Evolutionary conservation across 2,797 vertebrate genomes (phyloP), one percentile per base, ranked within the genome.

Genomic region (Squalus acanthias): DNA sequence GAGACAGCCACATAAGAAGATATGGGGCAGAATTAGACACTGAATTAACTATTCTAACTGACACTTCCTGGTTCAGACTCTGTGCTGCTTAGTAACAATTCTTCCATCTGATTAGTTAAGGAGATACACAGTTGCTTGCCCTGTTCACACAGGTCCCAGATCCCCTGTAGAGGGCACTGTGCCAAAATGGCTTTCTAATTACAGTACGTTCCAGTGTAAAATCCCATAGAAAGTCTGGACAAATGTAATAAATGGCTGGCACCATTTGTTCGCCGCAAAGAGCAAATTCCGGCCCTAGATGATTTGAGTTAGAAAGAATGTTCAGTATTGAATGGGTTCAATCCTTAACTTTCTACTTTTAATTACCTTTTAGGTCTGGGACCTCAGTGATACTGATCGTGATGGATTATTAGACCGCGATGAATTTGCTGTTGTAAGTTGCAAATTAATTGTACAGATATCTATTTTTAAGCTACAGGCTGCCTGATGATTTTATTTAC

Each of bases 361-460:
- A 39, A 74, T 95, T 65, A 96, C 87, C 96, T 97, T 97, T 85
- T 96, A 99, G 99, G 99, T 99, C 96, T 99, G 99, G 99, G 99
- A 99, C 96, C 97, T 99, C 97, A 99, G 99, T 97, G 99, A 99
- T 97, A 98, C 99, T 96, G 99, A 99, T 98, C 98, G 98, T 96
- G 99, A 99, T 97, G 99, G 99, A 97, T 99, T 99, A 98, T 97
- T 99, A 98, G 99, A 99, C 98, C 98, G 97, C 98, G 99, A 99
- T 97, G 99, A 99, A 96, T 99, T 99, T 98, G 98, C 98, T 97
- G 98, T 99, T 98, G 98, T 99, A 97, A 99, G 98, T 96, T 96
- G 20, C 33, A 65, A 67, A 39, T 67, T 65, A n/a, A 91, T 63
- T 63, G 29, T 65, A 69, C 39, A 10, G 33, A 9, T 93, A 93